phyloP scores from a whole-genome alignment of 2,797 vertebrate species.

The Spinibarbus caldwelli region DNA sequence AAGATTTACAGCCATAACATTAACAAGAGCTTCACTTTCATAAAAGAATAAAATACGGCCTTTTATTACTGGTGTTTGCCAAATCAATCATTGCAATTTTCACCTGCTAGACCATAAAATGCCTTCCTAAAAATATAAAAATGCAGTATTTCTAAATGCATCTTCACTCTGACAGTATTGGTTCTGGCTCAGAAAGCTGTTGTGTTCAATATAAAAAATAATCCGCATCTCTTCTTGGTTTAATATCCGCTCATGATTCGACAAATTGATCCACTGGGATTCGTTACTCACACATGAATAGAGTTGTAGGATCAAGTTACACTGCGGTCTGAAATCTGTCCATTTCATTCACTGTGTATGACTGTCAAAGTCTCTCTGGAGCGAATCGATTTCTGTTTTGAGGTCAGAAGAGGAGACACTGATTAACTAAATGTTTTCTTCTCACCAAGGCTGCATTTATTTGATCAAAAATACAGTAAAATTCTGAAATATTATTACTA shows the following conservation, averaged over 20 bases:
- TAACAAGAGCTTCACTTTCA: neutral
- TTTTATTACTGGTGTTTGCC: neutral
- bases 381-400: neutral
- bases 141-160: neutral
- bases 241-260: neutral
- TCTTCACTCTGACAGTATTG: neutral
- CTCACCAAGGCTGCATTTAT: neutral
- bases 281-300: neutral
- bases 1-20: neutral
- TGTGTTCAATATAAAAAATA: neutral
- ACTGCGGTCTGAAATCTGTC: neutral
- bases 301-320: neutral
- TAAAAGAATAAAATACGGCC: neutral
- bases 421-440: neutral
- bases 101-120: neutral
- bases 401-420: neutral
- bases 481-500: neutral
- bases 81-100: neutral
- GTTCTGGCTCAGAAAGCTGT: neutral
- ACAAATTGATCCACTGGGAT: slow-evolving; percentile 5
- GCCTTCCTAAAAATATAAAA: neutral
- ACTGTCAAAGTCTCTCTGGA: neutral
- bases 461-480: neutral
- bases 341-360: neutral
- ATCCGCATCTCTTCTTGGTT: neutral